phyloP scores from a whole-genome alignment of 2,888 invertebrate genomes.

The Leucophora obtusa region DNA sequence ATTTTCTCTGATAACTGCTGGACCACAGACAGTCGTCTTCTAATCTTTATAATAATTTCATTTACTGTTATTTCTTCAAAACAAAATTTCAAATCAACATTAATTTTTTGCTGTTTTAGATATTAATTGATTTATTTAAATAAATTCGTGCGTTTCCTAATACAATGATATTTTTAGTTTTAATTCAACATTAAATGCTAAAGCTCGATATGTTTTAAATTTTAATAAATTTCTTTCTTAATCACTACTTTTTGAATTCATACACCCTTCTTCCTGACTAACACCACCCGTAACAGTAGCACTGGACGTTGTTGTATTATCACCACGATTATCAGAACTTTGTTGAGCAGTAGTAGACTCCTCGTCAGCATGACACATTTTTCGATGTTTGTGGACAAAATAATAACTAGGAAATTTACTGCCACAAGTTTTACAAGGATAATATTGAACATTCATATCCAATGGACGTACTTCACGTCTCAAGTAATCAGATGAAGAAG shows the following conservation, averaged over 20 bases:
- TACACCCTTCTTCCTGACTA: conserved; percentile 8
- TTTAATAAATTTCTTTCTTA: conserved; percentile 8
- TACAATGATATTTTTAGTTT: conserved; percentile 13
- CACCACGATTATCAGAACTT: conserved; percentile 13
- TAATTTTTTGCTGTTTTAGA: not conserved
- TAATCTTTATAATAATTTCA: too few relatives aligned
- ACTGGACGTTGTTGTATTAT: conserved; percentile 27
- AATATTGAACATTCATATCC: conserved; percentile 92
- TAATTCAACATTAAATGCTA: conserved; percentile 54
- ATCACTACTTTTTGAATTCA: conserved; percentile 44
- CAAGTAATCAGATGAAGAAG: conserved; percentile 69
- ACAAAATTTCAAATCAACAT: not conserved
- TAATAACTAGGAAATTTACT: conserved; percentile 95
- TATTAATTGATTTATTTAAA: conserved; percentile 20
- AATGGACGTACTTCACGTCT: conserved; percentile 83
- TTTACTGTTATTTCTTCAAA: not conserved
- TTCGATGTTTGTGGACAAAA: conserved; percentile 94
- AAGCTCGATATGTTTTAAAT: conserved; percentile 57
- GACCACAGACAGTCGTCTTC: too few relatives aligned
- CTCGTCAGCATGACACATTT: conserved; percentile 86
- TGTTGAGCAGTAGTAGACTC: conserved; percentile 65
- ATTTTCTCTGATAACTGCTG: too few relatives aligned
- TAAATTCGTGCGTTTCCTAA: conserved; percentile 63
- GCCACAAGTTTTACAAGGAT: conserved; percentile 95
- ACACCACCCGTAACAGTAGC: not conserved